Conservation (phyloP, 1,140 invertebrate species). For the Goniozus legneri region DNA sequence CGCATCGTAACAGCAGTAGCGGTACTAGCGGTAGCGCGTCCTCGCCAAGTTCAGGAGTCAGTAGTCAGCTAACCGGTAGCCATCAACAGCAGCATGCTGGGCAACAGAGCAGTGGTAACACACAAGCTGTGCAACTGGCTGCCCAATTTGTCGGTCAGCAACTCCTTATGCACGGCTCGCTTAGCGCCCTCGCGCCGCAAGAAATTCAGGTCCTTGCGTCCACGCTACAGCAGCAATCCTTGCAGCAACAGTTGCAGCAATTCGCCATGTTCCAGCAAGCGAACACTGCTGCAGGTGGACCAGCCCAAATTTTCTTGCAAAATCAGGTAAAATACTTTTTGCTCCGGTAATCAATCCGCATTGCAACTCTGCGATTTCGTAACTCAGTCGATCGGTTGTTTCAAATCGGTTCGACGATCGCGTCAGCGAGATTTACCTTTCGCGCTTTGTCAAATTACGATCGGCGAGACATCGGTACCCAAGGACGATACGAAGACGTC, state of each 20-base stretch:
- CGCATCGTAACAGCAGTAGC: slow-evolving; percentile 54
- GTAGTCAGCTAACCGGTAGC: slow-evolving; percentile 52
- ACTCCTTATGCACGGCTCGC: slow-evolving; percentile 56
- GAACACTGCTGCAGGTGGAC: slow-evolving; percentile 50
- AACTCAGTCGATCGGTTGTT: too few relatives aligned
- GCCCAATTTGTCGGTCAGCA: slow-evolving; percentile 66
- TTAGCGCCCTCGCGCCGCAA: slow-evolving; percentile 56
- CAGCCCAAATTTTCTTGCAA: slow-evolving; percentile 74
- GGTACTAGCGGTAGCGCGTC: slow-evolving; percentile 52
- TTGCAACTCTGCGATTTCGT: too few relatives aligned
- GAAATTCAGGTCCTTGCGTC: slow-evolving; percentile 66
- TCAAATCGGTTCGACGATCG: too few relatives aligned
- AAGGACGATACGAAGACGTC: too few relatives aligned
- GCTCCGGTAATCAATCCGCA: too few relatives aligned
- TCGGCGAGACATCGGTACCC: too few relatives aligned
- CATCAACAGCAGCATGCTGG: slow-evolving; percentile 23
- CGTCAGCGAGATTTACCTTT: too few relatives aligned
- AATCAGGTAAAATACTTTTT: slow-evolving; percentile 64
- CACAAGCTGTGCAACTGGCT: slow-evolving; percentile 58
- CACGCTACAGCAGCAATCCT: slow-evolving; percentile 59
- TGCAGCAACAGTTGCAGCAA: slow-evolving; percentile 69
- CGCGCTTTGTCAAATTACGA: too few relatives aligned
- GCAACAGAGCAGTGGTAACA: slow-evolving; percentile 11
- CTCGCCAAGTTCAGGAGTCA: slow-evolving; percentile 58
- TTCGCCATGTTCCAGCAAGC: slow-evolving; percentile 68